phyloP scores from a whole-genome alignment of 2,797 vertebrate species.

The Myotis myotis region DNA sequence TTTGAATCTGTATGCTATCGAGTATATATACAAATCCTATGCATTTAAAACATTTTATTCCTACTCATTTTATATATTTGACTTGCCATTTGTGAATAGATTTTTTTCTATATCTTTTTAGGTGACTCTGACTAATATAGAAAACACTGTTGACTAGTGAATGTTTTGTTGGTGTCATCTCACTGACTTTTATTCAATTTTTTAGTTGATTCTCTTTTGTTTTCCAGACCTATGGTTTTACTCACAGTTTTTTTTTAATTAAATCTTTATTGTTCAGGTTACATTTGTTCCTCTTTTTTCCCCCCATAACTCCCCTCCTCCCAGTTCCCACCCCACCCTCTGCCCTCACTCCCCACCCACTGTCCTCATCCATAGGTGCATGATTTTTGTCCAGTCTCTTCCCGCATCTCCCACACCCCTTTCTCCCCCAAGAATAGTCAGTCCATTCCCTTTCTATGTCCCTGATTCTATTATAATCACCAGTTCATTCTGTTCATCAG shows the following conservation, averaged over 20 bases:
- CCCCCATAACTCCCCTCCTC: no score
- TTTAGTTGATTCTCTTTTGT: background rate
- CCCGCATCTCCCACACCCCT: no score
- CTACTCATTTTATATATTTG: background rate
- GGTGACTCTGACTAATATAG: slow-evolving; percentile 1
- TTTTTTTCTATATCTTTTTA: background rate
- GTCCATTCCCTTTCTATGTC: no score
- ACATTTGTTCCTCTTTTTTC: no score
- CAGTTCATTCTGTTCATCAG: no score
- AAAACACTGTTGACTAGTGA: background rate
- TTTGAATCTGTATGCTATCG: background rate
- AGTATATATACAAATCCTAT: background rate
- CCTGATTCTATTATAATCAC: no score
- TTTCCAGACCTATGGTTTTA: background rate
- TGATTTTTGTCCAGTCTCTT: no score
- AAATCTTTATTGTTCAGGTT: no score
- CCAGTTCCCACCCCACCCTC: no score
- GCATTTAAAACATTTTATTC: background rate
- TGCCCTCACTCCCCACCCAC: no score
- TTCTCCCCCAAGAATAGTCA: no score
- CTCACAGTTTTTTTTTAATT: background rate
- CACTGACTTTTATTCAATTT: background rate
- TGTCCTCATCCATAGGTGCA: no score
- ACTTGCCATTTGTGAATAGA: background rate
- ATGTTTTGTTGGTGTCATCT: background rate